A percentile compares a stretch with the other conserved stretches of the same genome.
phyloP scores from a whole-genome alignment of 2,113 vertebrate genomes.

The Hemiscyllium ocellatum region DNA sequence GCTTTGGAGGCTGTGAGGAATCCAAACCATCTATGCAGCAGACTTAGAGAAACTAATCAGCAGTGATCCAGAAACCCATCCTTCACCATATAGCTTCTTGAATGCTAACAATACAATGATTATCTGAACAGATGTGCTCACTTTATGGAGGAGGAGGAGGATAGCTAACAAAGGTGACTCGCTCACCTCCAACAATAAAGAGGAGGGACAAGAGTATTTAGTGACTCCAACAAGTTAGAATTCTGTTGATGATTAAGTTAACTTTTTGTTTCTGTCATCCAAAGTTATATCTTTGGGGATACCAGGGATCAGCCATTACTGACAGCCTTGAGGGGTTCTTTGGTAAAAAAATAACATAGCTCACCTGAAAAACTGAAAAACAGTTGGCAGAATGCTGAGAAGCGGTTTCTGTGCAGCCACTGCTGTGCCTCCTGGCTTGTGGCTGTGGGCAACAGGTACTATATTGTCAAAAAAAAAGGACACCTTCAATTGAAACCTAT shows the following conservation, averaged over 20 bases:
- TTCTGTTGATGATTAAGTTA: not conserved
- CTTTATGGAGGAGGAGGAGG: not conserved
- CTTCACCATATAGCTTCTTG: no score
- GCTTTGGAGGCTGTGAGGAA: no score
- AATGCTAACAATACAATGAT: no score
- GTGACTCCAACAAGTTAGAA: not conserved
- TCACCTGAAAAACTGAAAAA: slow-evolving; percentile 87
- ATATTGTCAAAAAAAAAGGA: slow-evolving; percentile 70
- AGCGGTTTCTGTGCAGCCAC: slow-evolving; percentile 83
- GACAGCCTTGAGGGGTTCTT: no score
- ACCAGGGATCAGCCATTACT: not conserved
- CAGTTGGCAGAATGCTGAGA: slow-evolving; percentile 82
- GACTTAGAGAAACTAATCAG: no score
- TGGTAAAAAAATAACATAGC: slow-evolving; percentile 37
- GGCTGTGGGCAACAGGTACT: slow-evolving; percentile 80
- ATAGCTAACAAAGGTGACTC: not conserved
- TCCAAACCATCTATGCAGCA: no score
- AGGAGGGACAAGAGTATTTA: not conserved
- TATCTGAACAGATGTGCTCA: not conserved
- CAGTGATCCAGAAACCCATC: no score
- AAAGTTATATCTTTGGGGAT: not conserved
- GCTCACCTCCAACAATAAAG: not conserved
- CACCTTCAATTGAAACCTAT: slow-evolving; percentile 43
- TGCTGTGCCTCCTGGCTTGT: slow-evolving; percentile 82
- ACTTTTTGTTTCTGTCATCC: not conserved